These are phyloP conservation scores for Tenualosa ilisha DNA, from an alignment of 2,797 vertebrate species.

Conservation along the genomic window DNA sequence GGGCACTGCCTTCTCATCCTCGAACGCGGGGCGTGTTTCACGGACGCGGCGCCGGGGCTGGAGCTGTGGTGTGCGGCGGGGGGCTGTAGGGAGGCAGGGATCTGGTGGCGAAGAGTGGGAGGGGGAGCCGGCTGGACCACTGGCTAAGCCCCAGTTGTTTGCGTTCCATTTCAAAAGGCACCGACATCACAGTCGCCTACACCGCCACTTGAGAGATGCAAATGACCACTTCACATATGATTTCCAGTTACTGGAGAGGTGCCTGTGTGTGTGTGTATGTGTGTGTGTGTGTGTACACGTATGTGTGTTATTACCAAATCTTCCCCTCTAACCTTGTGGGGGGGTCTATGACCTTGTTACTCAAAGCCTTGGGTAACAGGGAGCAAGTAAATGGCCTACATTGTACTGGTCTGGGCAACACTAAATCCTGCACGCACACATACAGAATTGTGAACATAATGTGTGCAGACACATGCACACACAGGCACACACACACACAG, in stretches of 20 bases:
- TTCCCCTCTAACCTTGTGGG: conserved; percentile 55
- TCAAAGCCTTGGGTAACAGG: conserved; percentile 54
- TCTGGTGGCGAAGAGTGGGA: conserved; percentile 5
- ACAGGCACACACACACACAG: conserved; percentile 31
- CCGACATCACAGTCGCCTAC: neutral
- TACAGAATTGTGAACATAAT: conserved; percentile 6
- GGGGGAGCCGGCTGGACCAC: neutral
- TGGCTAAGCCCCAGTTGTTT: conserved; percentile 3
- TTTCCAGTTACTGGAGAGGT: conserved; percentile 35
- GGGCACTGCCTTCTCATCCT: neutral
- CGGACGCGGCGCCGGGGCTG: conserved; percentile 12
- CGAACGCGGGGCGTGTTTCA: conserved; percentile 17
- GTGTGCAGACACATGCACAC: conserved; percentile 32
- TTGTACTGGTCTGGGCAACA: conserved; percentile 50
- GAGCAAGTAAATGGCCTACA: conserved; percentile 55
- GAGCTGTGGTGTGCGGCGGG: conserved; percentile 17
- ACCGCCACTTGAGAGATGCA: conserved; percentile 37
- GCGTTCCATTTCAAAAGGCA: conserved; percentile 31
- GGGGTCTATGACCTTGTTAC: conserved; percentile 60
- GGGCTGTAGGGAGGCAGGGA: conserved; percentile 30
- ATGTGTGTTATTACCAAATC: conserved; percentile 41
- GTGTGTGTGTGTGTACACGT: neutral
- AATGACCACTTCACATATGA: conserved; percentile 17
- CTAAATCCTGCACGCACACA: neutral
- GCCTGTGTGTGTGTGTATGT: conserved; percentile 28